Evolutionary conservation across 2,113 vertebrate genomes (phyloP).

Genomic region (Clarias batrachus): DNA sequence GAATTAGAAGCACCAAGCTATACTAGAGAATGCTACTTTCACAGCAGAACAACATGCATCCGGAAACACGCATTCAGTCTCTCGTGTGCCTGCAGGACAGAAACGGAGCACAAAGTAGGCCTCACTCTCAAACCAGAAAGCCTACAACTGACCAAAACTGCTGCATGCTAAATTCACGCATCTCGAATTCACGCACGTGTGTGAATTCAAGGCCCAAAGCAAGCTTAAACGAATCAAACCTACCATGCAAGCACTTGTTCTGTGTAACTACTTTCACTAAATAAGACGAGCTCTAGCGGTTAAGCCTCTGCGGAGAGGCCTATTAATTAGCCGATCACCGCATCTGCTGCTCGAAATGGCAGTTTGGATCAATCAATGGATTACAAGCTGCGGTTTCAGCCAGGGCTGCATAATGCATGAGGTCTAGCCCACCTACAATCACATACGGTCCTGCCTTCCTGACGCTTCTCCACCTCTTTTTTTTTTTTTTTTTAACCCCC

Average conservation of each 20-base stretch:
- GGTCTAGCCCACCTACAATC: conserved; percentile 45
- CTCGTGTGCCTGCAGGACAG: neutral
- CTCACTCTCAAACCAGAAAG: neutral
- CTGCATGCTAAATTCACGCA: neutral
- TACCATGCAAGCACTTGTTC: neutral
- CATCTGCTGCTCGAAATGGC: conserved; percentile 63
- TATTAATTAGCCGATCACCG: conserved; percentile 50
- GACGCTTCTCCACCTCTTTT: conserved; percentile 47
- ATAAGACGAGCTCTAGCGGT: conserved; percentile 2
- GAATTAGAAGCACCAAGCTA: neutral
- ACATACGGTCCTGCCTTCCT: conserved; percentile 22
- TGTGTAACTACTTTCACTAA: conserved; percentile 21
- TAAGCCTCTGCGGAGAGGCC: conserved; percentile 30
- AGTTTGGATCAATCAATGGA: conserved; percentile 66
- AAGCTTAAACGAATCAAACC: neutral
- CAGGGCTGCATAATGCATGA: conserved; percentile 70
- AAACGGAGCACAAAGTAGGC: conserved; percentile 12
- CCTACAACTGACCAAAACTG: neutral
- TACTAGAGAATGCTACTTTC: conserved; percentile 6
- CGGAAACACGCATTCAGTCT: neutral
- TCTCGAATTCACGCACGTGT: too few species aligned
- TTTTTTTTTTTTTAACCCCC: conserved; percentile 55
- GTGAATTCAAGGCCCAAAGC: neutral
- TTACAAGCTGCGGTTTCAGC: conserved; percentile 58
- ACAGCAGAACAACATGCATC: conserved; percentile 33